phyloP scores from a whole-genome alignment of 2,113 vertebrate genomes.

The Desmodus rotundus region DNA sequence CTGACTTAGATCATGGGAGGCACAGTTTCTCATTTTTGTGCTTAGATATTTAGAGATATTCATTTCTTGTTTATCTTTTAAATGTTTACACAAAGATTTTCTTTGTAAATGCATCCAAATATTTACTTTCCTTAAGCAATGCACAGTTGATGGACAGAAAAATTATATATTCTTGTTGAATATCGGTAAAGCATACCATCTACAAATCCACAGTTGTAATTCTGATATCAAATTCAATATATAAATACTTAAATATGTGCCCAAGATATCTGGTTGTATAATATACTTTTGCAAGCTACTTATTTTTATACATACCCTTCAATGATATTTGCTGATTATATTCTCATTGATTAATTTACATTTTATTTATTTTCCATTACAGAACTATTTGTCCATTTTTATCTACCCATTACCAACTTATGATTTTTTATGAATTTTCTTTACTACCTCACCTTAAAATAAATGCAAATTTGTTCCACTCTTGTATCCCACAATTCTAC shows the following conservation, averaged over 20 bases:
- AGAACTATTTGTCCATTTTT: slow-evolving; percentile 25
- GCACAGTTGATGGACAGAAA: background rate
- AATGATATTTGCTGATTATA: slow-evolving; percentile 5
- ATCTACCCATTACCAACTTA: background rate
- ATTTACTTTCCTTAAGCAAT: background rate
- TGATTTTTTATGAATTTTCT: slow-evolving; percentile 17
- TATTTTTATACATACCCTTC: background rate
- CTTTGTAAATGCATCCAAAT: background rate
- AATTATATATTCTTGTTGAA: background rate
- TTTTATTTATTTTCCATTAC: slow-evolving; percentile 30
- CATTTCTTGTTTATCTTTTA: background rate
- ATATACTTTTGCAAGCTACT: background rate
- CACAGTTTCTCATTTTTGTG: slow-evolving; percentile 38
- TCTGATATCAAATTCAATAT: background rate
- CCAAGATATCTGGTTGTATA: background rate
- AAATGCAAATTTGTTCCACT: background rate
- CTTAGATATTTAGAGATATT: background rate
- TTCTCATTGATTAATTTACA: slow-evolving; percentile 15
- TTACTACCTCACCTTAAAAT: background rate
- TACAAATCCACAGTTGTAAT: slow-evolving; percentile 11
- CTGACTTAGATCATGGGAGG: background rate
- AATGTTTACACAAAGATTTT: background rate
- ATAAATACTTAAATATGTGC: background rate
- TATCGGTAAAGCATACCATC: background rate
- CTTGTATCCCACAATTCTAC: slow-evolving; percentile 12